A percentile compares a stretch with the other conserved stretches of the same genome.
Conservation (phyloP, 2,888 invertebrate genomes). For the Drosophila ezoana region DNA sequence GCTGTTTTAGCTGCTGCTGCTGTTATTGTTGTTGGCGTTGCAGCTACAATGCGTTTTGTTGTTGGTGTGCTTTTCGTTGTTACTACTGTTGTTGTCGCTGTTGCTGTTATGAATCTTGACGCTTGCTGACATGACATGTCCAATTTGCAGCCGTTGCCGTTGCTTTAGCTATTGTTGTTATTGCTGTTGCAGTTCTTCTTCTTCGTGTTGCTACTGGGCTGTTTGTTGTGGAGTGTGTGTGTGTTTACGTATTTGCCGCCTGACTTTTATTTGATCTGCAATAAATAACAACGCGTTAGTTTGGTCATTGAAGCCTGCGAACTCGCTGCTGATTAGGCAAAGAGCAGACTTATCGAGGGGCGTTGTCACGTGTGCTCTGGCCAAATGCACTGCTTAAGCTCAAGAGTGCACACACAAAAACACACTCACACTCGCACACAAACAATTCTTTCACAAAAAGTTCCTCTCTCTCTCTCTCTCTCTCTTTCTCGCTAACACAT, state of each 20-base stretch:
- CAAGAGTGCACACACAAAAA: slow-evolving; percentile 13
- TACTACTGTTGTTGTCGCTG: slow-evolving; percentile 49
- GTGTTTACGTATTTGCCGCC: slow-evolving; percentile 27
- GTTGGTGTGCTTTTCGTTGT: slow-evolving; percentile 30
- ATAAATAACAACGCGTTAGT: slow-evolving; percentile 37
- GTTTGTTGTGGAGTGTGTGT: slow-evolving; percentile 21
- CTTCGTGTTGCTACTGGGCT: slow-evolving; percentile 12
- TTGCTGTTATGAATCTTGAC: slow-evolving; percentile 79
- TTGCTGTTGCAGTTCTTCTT: slow-evolving; percentile 24
- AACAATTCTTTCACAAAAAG: background rate
- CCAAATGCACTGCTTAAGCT: slow-evolving; percentile 40
- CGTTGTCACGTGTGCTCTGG: slow-evolving; percentile 69
- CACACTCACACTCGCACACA: slow-evolving; percentile 3
- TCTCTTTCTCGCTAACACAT: slow-evolving; percentile 7
- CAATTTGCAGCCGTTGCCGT: slow-evolving; percentile 74
- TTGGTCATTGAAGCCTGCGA: slow-evolving; percentile 20
- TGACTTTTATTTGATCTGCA: slow-evolving; percentile 67
- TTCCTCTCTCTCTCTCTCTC: slow-evolving; percentile 2
- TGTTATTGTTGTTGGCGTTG: slow-evolving; percentile 38
- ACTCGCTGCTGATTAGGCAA: slow-evolving; percentile 36
- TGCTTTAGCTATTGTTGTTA: slow-evolving; percentile 28
- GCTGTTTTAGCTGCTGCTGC: slow-evolving; percentile 10
- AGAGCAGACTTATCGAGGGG: slow-evolving; percentile 41
- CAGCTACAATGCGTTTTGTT: slow-evolving; percentile 49
- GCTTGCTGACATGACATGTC: slow-evolving; percentile 85